A percentile compares a stretch with the other conserved stretches of the same genome.
These are phyloP conservation scores for Platichthys flesus DNA, from an alignment of 2,113 vertebrate species.

Conservation along the genomic window DNA sequence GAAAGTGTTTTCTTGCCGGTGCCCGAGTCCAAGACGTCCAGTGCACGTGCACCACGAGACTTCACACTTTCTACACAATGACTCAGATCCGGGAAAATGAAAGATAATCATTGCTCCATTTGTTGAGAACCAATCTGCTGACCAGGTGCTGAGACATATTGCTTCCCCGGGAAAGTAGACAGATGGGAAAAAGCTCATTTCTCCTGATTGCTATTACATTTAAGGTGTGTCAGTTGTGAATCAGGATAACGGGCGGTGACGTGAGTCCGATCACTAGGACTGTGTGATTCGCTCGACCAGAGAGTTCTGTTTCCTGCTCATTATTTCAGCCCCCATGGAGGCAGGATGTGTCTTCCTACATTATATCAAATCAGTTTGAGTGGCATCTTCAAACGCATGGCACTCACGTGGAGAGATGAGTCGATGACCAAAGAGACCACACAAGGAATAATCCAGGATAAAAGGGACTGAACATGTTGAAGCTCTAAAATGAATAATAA, in stretches of 20 bases:
- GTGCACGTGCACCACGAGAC: neutral
- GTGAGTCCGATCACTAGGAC: slow-evolving; percentile 19
- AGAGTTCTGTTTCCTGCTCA: slow-evolving; percentile 19
- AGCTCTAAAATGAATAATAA: too few species aligned
- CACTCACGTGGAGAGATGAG: neutral
- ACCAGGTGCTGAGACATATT: slow-evolving; percentile 38
- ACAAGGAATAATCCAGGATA: too few species aligned
- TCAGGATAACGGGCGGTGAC: slow-evolving; percentile 7
- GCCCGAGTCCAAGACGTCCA: neutral
- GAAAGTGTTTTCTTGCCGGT: neutral
- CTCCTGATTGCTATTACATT: slow-evolving; percentile 19
- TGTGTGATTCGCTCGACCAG: slow-evolving; percentile 14
- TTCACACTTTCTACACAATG: too few species aligned
- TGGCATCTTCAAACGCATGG: neutral
- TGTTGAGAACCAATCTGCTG: slow-evolving; percentile 15
- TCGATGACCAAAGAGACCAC: too few species aligned
- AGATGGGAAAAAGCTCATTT: slow-evolving; percentile 16
- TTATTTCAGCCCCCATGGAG: slow-evolving; percentile 15
- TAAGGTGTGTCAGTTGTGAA: slow-evolving; percentile 17
- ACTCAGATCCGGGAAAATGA: slow-evolving; percentile 3
- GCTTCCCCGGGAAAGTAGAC: neutral
- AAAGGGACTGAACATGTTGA: too few species aligned
- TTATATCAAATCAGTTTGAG: neutral
- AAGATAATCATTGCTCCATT: neutral
- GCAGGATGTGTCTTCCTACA: neutral